Evolutionary conservation across 2,113 vertebrate species (phyloP).

Genomic region (Dipodomys merriami): DNA sequence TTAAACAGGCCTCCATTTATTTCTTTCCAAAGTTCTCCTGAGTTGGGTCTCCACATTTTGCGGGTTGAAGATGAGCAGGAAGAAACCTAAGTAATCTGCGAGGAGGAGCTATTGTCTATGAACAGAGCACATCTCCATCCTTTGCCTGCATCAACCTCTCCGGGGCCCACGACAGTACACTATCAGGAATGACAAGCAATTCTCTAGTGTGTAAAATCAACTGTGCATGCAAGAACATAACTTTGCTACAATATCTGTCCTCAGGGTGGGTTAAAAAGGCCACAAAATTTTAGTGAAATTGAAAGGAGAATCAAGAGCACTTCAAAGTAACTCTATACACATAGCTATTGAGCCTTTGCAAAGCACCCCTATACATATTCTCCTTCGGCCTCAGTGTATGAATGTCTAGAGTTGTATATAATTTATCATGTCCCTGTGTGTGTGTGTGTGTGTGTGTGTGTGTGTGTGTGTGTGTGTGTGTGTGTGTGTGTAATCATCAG

Average conservation of each 20-base stretch:
- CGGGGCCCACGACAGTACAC: not conserved
- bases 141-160: not conserved
- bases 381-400: too few species aligned
- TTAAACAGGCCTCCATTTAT: conserved; percentile 44
- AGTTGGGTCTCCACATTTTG: not conserved
- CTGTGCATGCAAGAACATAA: not conserved
- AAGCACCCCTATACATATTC: too few species aligned
- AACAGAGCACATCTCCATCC: not conserved
- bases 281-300: conserved; percentile 8
- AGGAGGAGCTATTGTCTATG: not conserved
- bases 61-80: not conserved
- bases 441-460: too few species aligned
- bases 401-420: too few species aligned
- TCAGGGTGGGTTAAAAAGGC: not conserved
- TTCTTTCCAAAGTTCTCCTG: conserved; percentile 33
- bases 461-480: too few species aligned
- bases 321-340: not conserved
- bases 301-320: conserved; percentile 10
- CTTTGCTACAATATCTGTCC: not conserved
- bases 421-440: too few species aligned
- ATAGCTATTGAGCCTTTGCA: too few species aligned
- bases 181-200: not conserved
- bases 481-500: too few species aligned
- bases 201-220: not conserved
- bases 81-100: not conserved